Base-by-base conservation (phyloP, 1,140 invertebrate species). In the Lethrus apterus region DNA sequence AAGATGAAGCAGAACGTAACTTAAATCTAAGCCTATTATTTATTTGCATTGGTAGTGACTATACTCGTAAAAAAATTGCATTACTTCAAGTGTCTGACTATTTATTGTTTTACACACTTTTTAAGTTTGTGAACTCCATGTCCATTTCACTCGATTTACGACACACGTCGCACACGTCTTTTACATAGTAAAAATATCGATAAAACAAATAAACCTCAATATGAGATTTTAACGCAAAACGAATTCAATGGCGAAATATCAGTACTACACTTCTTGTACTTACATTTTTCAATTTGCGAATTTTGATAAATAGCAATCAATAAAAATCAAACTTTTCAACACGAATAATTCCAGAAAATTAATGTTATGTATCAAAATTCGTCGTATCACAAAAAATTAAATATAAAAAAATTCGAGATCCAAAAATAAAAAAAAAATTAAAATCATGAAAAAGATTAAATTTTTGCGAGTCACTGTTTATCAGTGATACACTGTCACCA, bases 401-500 rank as follows among this genome's bases (percentile, higher is more conserved):
- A 32, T 29, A 14, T 35, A 43, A 14, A 3, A 43, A 43, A 30
- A 29, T 43, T 7, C 14, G 20, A 20, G 17, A 23, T n/a, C 9
- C 24, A 5, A 40, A n/a, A 19, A 3, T 17, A 21, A 43, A 43
- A 8, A n/a, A 30, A 43, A 30, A 29, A 13, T 43, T 43, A 41
- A 23, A 11, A 14, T 34, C 5, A 10, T 34, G 5, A 4, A 4
- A 19, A 14, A 41, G 42, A 13, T 36, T 30, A 24, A 55, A 55
- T 19, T 57, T 45, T 10, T 45, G n/a, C n/a, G n/a, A n/a, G n/a
- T n/a, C 42, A 26, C 23, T 26, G 5, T n/a, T n/a, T 7, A 7
- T 26, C 23, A 7, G n/a, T 7, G 23, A 26, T 33, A 33, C 7
- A 19, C 8, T 20, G 21, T 3, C 62, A 65, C 67, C 26, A 65